Percentiles rank a stretch among this genome's conserved stretches.
Conservation (phyloP, 2,888 invertebrate species). For the Scaptomyza tumidula region DNA sequence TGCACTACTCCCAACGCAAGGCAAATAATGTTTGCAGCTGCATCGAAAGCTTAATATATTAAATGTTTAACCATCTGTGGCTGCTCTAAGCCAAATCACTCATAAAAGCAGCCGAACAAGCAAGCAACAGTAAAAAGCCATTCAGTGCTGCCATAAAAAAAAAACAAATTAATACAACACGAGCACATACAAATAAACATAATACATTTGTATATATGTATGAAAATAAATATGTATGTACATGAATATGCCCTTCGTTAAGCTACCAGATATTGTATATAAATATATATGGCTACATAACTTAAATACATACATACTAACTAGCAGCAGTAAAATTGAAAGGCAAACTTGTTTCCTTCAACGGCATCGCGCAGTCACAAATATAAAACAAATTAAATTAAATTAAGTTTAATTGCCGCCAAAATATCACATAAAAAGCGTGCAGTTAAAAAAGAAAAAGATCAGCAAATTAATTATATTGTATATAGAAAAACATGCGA, state of each 20-base stretch:
- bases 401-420: conserved; percentile 76
- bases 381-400: conserved; percentile 76
- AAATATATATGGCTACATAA: conserved; percentile 7
- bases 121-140: conserved; percentile 73
- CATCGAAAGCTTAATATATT: conserved; percentile 45
- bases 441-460: conserved; percentile 73
- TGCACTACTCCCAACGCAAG: conserved; percentile 36
- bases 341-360: conserved; percentile 65
- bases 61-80: conserved; percentile 56
- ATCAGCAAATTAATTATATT: conserved; percentile 76
- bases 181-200: conserved; percentile 8
- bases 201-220: conserved; percentile 18
- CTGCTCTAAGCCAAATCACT: conserved; percentile 61
- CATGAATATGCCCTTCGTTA: conserved; percentile 55
- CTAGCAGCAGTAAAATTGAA: conserved; percentile 58
- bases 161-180: conserved; percentile 69
- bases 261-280: conserved; percentile 25
- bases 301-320: conserved; percentile 4
- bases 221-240: conserved; percentile 41
- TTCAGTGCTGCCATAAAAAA: conserved; percentile 74
- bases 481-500: conserved; percentile 72
- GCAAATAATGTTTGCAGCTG: conserved; percentile 52
- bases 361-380: conserved; percentile 52
- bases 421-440: conserved; percentile 76
- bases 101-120: conserved; percentile 62